Evolutionary conservation across 30 jellyfish, hydroid and myxozoan genomes (phyloP).

Genomic region (Mastigias papua): DNA sequence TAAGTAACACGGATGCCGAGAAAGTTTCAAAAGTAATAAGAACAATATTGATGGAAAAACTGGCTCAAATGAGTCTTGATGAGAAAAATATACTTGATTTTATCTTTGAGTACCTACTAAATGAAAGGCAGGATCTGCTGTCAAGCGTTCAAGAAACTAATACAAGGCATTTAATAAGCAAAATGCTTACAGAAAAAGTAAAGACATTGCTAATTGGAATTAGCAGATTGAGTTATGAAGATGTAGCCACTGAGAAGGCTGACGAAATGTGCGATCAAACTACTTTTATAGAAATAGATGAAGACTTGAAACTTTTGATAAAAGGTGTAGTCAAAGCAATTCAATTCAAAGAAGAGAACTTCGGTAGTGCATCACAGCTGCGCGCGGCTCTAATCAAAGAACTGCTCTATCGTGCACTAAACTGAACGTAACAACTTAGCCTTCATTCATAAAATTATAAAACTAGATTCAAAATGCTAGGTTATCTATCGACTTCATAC

Average conservation of each 20-base stretch:
- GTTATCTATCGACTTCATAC: too few species aligned
- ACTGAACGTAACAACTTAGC: too few species aligned
- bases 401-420: not conserved
- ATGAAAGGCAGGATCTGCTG: not conserved
- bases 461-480: too few species aligned
- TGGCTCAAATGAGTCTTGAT: not conserved
- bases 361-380: not conserved
- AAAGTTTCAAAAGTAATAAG: not conserved
- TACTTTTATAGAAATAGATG: not conserved
- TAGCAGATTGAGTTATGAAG: not conserved
- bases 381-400: not conserved
- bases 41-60: not conserved
- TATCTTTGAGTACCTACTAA: not conserved
- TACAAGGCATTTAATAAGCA: not conserved
- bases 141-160: not conserved
- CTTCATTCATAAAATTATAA: too few species aligned
- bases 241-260: not conserved
- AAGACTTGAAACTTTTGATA: not conserved
- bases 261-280: not conserved
- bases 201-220: not conserved
- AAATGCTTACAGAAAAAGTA: not conserved
- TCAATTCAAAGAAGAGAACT: not conserved
- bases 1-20: not conserved
- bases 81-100: not conserved
- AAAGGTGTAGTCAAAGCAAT: not conserved